Conservation (phyloP, 1,140 invertebrate genomes). For the Drosophila lini region DNA sequence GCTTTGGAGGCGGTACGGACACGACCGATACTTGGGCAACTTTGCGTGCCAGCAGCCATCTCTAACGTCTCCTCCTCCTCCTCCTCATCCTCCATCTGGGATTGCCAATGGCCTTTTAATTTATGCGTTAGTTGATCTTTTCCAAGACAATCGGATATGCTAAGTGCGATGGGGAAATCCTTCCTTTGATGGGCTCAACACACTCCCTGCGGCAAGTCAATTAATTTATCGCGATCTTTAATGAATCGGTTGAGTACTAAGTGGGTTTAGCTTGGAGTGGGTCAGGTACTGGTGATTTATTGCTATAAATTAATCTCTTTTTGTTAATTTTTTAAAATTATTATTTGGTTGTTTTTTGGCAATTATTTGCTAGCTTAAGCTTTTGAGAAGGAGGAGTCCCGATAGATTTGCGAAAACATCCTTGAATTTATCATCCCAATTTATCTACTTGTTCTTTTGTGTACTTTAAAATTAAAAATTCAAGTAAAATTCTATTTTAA, state of each 20-base stretch:
- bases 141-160: slow-evolving; percentile 42
- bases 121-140: slow-evolving; percentile 64
- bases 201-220: slow-evolving; percentile 3
- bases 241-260: slow-evolving; percentile 4
- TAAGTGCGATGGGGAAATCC: slow-evolving; percentile 40
- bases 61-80: neutral
- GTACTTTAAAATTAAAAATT: too few species aligned
- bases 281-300: neutral
- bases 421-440: too few species aligned
- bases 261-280: neutral
- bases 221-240: slow-evolving; percentile 5
- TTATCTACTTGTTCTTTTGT: too few species aligned
- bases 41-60: slow-evolving; percentile 61
- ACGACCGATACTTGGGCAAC: slow-evolving; percentile 67
- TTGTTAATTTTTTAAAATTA: too few species aligned
- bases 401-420: too few species aligned
- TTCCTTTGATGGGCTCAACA: slow-evolving; percentile 1
- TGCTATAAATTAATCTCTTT: neutral
- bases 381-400: too few species aligned
- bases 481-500: too few species aligned
- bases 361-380: too few species aligned
- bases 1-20: slow-evolving; percentile 40
- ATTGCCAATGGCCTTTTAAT: slow-evolving; percentile 72
- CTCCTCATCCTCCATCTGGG: slow-evolving; percentile 19
- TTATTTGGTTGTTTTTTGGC: neutral